Conservation (phyloP, 2,113 vertebrate genomes). For the Dasyprocta punctata region DNA sequence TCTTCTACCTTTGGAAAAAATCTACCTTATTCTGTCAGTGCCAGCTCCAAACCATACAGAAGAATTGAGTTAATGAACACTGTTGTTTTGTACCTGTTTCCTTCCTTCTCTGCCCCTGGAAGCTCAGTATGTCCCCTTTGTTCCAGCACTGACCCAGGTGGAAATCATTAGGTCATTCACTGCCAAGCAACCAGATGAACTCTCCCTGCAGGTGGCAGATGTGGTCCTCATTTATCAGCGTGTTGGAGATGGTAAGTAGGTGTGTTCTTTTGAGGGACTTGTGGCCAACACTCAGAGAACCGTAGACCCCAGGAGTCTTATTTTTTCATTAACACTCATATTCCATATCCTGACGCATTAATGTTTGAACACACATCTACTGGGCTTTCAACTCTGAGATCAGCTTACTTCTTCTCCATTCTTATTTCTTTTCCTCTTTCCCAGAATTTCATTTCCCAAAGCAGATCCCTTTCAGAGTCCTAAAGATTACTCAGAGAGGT, state of each 20-base stretch:
- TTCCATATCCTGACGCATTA: not conserved
- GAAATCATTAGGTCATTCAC: slow-evolving; percentile 95
- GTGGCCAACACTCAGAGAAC: accelerated
- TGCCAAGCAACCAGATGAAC: slow-evolving; percentile 95
- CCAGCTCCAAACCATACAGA: not conserved
- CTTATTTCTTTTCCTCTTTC: not conserved
- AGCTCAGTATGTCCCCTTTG: not conserved
- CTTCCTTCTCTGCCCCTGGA: accelerated
- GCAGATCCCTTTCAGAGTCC: not conserved
- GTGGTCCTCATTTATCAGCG: slow-evolving; percentile 96
- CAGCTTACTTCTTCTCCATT: not conserved
- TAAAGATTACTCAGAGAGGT: not conserved
- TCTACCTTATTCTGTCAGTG: not conserved
- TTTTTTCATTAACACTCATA: not conserved
- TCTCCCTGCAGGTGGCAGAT: slow-evolving; percentile 96
- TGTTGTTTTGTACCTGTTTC: not conserved
- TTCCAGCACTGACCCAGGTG: slow-evolving; percentile 91
- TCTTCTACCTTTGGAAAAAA: not conserved
- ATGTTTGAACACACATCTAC: not conserved
- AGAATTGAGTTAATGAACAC: accelerated
- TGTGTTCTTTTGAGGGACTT: not conserved
- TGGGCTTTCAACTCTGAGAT: not conserved
- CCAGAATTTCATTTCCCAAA: not conserved
- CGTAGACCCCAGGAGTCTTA: accelerated
- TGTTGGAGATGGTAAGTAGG: slow-evolving; percentile 90